A percentile compares a stretch with the other conserved stretches of the same genome.
Evolutionary conservation across 1,140 invertebrate species (phyloP).

Genomic region (Drosophila insularis): DNA sequence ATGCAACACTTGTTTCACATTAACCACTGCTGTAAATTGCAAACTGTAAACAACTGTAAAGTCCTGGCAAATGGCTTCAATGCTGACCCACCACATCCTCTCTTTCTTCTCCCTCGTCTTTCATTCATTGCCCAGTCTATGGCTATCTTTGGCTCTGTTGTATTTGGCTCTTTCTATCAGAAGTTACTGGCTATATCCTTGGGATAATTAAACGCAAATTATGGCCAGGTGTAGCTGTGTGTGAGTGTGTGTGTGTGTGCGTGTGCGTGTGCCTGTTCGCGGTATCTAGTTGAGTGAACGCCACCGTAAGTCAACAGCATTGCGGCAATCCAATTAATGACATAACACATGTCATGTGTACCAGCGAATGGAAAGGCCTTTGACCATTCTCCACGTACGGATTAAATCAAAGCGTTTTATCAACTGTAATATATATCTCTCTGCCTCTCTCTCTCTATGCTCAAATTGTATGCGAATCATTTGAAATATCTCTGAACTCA

Average conservation of each 20-base stretch:
- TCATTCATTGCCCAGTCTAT: not conserved
- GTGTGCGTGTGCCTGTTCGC: not conserved
- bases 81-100: not conserved
- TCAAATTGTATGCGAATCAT: no score
- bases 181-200: constrained; percentile 1
- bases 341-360: not conserved
- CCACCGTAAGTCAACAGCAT: constrained; percentile 3
- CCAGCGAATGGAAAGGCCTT: not conserved
- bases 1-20: constrained; percentile 3
- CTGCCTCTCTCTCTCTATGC: no score
- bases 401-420: not conserved
- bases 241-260: not conserved
- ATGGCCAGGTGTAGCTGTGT: not conserved
- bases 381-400: not conserved
- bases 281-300: constrained; percentile 1
- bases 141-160: not conserved
- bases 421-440: no score
- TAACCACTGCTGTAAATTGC: constrained; percentile 9
- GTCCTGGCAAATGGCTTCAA: not conserved
- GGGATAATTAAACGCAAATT: constrained; percentile 9
- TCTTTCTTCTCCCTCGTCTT: not conserved
- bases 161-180: not conserved
- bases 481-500: no score
- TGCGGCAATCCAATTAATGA: constrained; percentile 6
- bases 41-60: constrained; percentile 7